Base-by-base conservation (phyloP, 2,113 vertebrate genomes). In the Notarius lentiginosus region DNA sequence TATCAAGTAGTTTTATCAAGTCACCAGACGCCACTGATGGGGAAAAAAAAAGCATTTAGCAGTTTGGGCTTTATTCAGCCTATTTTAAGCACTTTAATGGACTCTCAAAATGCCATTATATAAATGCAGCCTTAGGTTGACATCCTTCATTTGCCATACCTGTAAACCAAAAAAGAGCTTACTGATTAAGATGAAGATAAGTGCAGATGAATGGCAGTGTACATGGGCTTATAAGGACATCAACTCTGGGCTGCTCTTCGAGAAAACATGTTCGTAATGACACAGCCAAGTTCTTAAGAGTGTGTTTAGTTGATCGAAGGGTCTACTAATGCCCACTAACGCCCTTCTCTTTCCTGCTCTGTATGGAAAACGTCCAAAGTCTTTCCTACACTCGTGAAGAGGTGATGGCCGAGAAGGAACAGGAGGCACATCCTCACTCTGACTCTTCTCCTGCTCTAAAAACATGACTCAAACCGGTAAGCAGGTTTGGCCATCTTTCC, bases 261-360 rank as follows among this genome's bases (percentile, higher is more conserved):
- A 68, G 63, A 80, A 68, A 81, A 27, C 8, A 70, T 47, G 24
- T 11, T 41, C 41, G 56, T 27, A 66, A 30, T 61, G 80, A 66
- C 84, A 87, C 24, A 20, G 55, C 61, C 77, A 53, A 84, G 30
- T 80, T 60, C 56, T 41, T 47, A 41, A 81, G 73, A 60, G 47
- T 70, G 18, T 88, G 79, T 90, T 90, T 89, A 87, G 76, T 82
- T 79, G 66, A 53, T n/a, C 34, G 55, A 88, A 88, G 79, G 22
- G 86, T 85, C 72, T 72, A 47, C 73, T 86, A 82, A 85, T 84
- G 73, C 73, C 83, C 81, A 85, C 68, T 65, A 30, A 80, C 55
- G 60, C 68, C 72, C 34, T 24, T 30, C 18, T 82, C 58, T 72
- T 34, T 41, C 73, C 73, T 82, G 60, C 65, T n/a, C 68, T 70